These are phyloP conservation scores for Fabriciana adippe DNA, from an alignment of 2,888 invertebrate species.

Conservation along the genomic window DNA sequence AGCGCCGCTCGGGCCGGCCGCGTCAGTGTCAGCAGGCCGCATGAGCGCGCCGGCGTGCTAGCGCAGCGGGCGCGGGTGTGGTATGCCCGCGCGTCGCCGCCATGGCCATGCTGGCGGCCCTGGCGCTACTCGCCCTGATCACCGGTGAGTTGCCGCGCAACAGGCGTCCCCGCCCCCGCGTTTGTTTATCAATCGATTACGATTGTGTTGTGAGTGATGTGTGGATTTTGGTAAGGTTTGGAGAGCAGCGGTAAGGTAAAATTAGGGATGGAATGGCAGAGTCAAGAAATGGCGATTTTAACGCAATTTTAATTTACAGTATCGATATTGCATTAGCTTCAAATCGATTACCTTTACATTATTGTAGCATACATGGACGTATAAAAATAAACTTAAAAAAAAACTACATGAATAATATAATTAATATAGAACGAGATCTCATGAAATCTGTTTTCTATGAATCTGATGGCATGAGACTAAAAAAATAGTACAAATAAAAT, in stretches of 20 bases:
- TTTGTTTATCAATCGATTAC: constrained; percentile 48
- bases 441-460: background rate
- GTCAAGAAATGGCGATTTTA: background rate
- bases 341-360: background rate
- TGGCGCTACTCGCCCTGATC: constrained; percentile 75
- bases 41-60: constrained; percentile 78
- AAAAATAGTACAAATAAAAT: background rate
- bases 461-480: background rate
- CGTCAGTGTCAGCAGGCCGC: constrained; percentile 60
- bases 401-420: background rate
- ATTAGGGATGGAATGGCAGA: constrained; percentile 1
- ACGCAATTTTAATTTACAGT: background rate
- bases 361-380: background rate
- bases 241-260: constrained; percentile 30
- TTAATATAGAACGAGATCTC: background rate
- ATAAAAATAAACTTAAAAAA: background rate
- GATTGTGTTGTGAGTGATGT: constrained; percentile 73
- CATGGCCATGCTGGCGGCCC: constrained; percentile 76
- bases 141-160: constrained; percentile 77
- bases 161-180: constrained; percentile 67
- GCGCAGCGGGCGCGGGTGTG: constrained; percentile 80
- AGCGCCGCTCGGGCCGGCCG: constrained; percentile 74
- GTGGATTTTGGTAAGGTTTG: constrained; percentile 36
- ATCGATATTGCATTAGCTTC: background rate
- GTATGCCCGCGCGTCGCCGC: constrained; percentile 79